Evolutionary conservation across 1,140 invertebrate genomes (phyloP), one percentile per base, ranked within the genome.

Genomic region (Calosoma granatense): DNA sequence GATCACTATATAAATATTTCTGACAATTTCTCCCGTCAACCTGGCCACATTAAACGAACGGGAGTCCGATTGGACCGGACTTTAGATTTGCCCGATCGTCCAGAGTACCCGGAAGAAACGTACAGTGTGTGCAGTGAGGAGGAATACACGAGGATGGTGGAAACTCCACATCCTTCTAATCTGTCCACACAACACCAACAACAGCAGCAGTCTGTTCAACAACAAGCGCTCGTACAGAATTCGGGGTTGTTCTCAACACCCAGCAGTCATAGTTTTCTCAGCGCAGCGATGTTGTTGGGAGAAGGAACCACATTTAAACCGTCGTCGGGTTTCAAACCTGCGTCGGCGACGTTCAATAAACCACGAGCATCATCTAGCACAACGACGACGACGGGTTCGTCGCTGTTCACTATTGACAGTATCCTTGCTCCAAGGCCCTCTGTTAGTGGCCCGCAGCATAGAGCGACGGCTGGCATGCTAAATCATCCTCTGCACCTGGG

Each of bases 341-440:
- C 6, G 26, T 4, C 9, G 9, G 41, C 6, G 17, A 17, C 9
- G 4, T 6, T 11, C 4, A 47, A 47, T 47, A 64, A 64, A 36
- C 63, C 59, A 9, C 61, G 53, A 19, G 47, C 20, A 15, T 20
- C 56, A 15, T 2, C 62, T 15, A 36, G 59, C 64, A 61, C 76
- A 66, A 69, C 78, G 26, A 69, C 78, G 36, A 74, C 76, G 14
- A 75, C 76, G 9, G 76, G 81, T 1, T 76, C 83, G 51, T 87
- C 85, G 22, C 73, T 86, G 23, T 89, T 89, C 67, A 89, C 86
- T 60, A 90, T 89, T 61, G 87, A 90, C 70, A 88, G 85, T 71
- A 88, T 89, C 56, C 71, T 90, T 64, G 86, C 84, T 19, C 82
- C 82, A 21, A 72, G 79, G 12, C 60, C 64, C 1, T 51, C 23